Base-by-base conservation (phyloP, 2,888 invertebrate genomes). In the Meliscaeva auricollis region DNA sequence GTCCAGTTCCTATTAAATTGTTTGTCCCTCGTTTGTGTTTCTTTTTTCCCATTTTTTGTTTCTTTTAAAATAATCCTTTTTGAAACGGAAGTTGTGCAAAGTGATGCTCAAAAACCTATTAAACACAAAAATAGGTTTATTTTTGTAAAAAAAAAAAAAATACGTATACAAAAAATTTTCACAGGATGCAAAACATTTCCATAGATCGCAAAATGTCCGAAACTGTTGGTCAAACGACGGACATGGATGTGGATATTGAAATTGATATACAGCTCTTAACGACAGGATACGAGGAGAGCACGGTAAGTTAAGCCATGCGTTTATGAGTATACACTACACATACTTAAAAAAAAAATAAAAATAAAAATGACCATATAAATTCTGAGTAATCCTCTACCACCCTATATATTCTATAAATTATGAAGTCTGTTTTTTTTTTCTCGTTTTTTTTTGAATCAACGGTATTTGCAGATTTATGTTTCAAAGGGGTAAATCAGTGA, bases 201-300 rank as follows among this genome's bases (percentile, higher is more conserved):
- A 38, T 38, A 68, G 79, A 80, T 80, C 69, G 69, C 58, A 87
- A 85, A 80, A 88, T 88, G 87, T 83, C 87, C 15, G 44, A 83
- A 15, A 68, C 69, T 50, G 77, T 80, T 64, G 76, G 66, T 62
- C 87, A 83, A 83, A 87, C 87, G 44, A 62, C 72, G 48, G 82
- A 77, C 70, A 88, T 89, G 89, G 90, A 91, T 89, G 88, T 91
- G 89, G 91, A 91, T 88, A 89, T 91, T 88, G 92, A 92, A 90
- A 91, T 92, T 87, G 92, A 92, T 89, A 92, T 92, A 87, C 91
- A 92, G 88, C 89, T 92, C 88, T 89, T 92, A 87, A 91, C 92
- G 87, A 91, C 91, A 88, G 92, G 90, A 88, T 92, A 91, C 80
- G 92, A 91, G 76, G 92, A 91, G 81, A 91, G 91, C 87, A 92